A percentile compares a stretch with the other conserved stretches of the same genome.
These are phyloP conservation scores for Hypsibius dujardini DNA, from an alignment of 1,140 invertebrate species.

Conservation along the genomic window DNA sequence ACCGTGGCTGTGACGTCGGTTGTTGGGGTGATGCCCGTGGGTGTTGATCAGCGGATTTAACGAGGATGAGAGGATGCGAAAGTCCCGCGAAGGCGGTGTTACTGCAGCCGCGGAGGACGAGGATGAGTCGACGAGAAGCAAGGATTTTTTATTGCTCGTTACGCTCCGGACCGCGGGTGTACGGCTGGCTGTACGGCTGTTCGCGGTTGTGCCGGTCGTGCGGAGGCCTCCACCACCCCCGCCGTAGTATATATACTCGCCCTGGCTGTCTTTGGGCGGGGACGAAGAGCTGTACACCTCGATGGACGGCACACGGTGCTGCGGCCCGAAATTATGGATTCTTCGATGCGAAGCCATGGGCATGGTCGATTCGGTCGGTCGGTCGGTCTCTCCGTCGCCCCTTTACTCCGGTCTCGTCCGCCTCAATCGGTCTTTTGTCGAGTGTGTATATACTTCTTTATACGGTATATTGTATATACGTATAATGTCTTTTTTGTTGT, in stretches of 20 bases:
- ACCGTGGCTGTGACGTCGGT: background rate
- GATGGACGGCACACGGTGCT: constrained; percentile 1
- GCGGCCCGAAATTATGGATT: constrained; percentile 14
- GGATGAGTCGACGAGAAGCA: too few relatives aligned
- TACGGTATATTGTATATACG: too few relatives aligned
- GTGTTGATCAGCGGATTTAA: background rate
- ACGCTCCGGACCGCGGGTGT: background rate
- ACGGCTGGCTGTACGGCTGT: background rate
- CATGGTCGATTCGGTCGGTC: background rate
- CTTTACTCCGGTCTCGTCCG: too few relatives aligned
- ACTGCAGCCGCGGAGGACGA: background rate
- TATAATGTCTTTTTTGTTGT: too few relatives aligned
- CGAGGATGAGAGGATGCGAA: constrained; percentile 5
- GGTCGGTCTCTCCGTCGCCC: too few relatives aligned
- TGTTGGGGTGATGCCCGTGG: background rate
- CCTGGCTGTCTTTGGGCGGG: background rate
- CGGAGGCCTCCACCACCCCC: background rate
- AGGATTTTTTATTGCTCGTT: too few relatives aligned
- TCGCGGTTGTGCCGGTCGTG: background rate
- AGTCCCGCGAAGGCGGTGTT: background rate
- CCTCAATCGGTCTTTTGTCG: too few relatives aligned
- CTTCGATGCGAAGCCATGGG: constrained; percentile 6
- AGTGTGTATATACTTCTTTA: too few relatives aligned
- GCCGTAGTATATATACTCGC: background rate
- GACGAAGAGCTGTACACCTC: background rate